These are phyloP conservation scores for Candoia aspera DNA, from an alignment of 2,113 vertebrate species.

Conservation along the genomic window DNA sequence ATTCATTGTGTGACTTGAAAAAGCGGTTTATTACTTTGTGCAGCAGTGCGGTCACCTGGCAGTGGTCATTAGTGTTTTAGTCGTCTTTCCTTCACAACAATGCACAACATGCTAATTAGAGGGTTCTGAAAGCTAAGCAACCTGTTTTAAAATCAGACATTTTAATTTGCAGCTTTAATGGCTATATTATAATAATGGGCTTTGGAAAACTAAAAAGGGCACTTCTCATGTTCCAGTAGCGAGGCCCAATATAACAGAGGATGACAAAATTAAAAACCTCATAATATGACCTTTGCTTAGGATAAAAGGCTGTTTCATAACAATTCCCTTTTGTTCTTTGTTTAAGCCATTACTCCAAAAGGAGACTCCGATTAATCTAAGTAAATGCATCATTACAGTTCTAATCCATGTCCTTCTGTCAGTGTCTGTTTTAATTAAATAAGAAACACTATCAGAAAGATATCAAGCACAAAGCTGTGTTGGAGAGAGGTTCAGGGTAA, in stretches of 20 bases:
- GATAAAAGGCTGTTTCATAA: slow-evolving; percentile 86
- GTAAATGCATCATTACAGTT: slow-evolving; percentile 89
- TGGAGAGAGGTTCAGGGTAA: slow-evolving; percentile 77
- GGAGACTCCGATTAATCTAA: slow-evolving; percentile 89
- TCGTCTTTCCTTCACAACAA: slow-evolving; percentile 75
- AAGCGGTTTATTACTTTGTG: slow-evolving; percentile 68
- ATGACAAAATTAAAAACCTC: slow-evolving; percentile 81
- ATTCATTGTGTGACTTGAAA: slow-evolving; percentile 65
- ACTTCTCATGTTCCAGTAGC: slow-evolving; percentile 75
- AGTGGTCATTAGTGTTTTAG: slow-evolving; percentile 81
- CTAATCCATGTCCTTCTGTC: slow-evolving; percentile 95
- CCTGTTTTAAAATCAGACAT: slow-evolving; percentile 83
- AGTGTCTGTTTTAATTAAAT: slow-evolving; percentile 97
- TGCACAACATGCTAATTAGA: slow-evolving; percentile 81
- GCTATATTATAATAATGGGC: slow-evolving; percentile 79
- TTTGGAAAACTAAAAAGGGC: slow-evolving; percentile 68
- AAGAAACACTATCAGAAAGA: slow-evolving; percentile 84
- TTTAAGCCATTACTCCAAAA: slow-evolving; percentile 83
- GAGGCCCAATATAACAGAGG: slow-evolving; percentile 73
- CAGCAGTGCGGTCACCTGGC: slow-evolving; percentile 76
- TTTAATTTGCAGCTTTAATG: slow-evolving; percentile 81
- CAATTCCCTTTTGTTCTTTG: slow-evolving; percentile 88
- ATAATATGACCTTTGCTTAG: slow-evolving; percentile 85
- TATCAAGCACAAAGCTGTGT: slow-evolving; percentile 81
- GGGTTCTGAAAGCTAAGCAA: slow-evolving; percentile 81